Evolutionary conservation across 2,888 invertebrate genomes (phyloP).

Genomic region (Acleris holmiana): DNA sequence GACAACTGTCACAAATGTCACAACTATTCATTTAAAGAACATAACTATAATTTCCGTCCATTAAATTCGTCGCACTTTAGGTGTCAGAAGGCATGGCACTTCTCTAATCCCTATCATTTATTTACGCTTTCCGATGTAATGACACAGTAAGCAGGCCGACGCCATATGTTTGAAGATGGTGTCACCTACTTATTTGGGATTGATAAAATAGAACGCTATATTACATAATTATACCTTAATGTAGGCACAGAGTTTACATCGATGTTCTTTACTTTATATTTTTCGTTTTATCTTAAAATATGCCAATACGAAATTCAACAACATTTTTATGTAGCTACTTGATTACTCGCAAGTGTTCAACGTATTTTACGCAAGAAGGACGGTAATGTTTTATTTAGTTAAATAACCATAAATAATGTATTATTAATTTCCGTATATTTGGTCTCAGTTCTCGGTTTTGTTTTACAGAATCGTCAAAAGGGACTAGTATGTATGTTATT

Average conservation of each 20-base stretch:
- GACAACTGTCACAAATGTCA: constrained; percentile 28
- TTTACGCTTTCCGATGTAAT: constrained; percentile 72
- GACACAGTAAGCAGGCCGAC: constrained; percentile 53
- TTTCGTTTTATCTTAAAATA: too few species aligned
- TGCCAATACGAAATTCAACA: too few species aligned
- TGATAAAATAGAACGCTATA: constrained; percentile 71
- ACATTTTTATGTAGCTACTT: too few species aligned
- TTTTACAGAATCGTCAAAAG: too few species aligned
- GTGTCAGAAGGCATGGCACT: constrained; percentile 24
- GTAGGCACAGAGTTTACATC: too few species aligned
- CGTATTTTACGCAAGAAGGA: too few species aligned
- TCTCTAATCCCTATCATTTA: constrained; percentile 65
- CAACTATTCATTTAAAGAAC: constrained; percentile 25
- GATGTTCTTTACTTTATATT: constrained; percentile 31
- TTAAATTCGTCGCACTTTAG: constrained; percentile 25
- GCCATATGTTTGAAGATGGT: constrained; percentile 73
- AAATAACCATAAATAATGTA: too few species aligned
- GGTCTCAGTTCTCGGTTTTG: too few species aligned
- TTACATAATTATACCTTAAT: constrained; percentile 53
- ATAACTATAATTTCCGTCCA: constrained; percentile 27
- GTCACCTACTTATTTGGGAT: constrained; percentile 76
- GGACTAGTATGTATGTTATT: too few species aligned
- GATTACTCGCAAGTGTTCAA: too few species aligned
- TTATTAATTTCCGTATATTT: too few species aligned
- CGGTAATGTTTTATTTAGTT: too few species aligned